A percentile compares a stretch with the other conserved stretches of the same genome.
These are phyloP conservation scores for Nineta flava DNA, from an alignment of 2,888 invertebrate species.

Conservation along the genomic window DNA sequence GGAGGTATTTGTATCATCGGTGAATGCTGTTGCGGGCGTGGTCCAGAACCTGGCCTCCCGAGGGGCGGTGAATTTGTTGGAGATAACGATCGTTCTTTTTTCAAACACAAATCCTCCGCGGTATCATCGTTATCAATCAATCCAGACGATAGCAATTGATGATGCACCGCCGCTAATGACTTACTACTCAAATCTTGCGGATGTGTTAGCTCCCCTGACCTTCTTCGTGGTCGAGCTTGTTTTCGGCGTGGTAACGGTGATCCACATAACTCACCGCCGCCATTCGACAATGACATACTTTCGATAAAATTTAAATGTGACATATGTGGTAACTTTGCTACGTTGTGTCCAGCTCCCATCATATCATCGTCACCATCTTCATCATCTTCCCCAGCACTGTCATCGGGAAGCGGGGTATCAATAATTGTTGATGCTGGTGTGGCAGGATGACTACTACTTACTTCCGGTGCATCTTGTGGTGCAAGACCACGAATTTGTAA, in stretches of 20 bases:
- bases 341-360: constrained; percentile 13
- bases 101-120: constrained; percentile 45
- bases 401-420: neutral
- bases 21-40: constrained; percentile 37
- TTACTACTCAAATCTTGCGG: constrained; percentile 42
- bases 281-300: constrained; percentile 23
- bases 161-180: constrained; percentile 15
- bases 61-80: constrained; percentile 3
- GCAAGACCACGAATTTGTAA: constrained; percentile 68
- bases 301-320: constrained; percentile 29
- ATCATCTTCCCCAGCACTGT: neutral
- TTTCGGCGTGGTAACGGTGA: constrained; percentile 74
- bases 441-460: constrained; percentile 27
- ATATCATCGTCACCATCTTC: constrained; percentile 11
- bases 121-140: constrained; percentile 24
- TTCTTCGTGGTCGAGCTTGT: constrained; percentile 68
- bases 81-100: constrained; percentile 24
- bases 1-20: constrained; percentile 26
- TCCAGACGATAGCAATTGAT: constrained; percentile 18
- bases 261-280: constrained; percentile 38
- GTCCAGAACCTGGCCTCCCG: constrained; percentile 40
- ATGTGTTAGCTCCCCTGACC: constrained; percentile 57
- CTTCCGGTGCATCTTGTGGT: constrained; percentile 28
- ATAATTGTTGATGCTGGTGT: constrained; percentile 17
- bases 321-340: constrained; percentile 30